phyloP scores from a whole-genome alignment of 1,140 invertebrate genomes.

The Ips typographus region DNA sequence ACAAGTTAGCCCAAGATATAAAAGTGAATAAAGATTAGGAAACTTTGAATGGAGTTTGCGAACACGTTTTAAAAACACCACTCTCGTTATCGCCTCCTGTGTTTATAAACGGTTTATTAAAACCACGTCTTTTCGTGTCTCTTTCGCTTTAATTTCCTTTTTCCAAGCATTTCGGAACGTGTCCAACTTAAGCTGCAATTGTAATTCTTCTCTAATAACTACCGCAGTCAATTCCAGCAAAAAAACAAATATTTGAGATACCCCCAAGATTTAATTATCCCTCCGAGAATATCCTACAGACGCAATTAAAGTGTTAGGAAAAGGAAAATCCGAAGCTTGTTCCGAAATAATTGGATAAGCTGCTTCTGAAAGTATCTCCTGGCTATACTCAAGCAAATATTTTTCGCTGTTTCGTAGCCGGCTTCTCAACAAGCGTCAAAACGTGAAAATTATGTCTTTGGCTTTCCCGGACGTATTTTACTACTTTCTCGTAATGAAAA shows the following conservation, averaged over 20 bases:
- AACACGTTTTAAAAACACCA: constrained; percentile 18
- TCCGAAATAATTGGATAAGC: constrained; percentile 27
- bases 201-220: no score
- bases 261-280: constrained; percentile 19
- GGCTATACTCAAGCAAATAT: constrained; percentile 14
- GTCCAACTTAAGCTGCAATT: no score
- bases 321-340: constrained; percentile 17
- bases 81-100: constrained; percentile 15
- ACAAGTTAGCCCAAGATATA: constrained; percentile 11
- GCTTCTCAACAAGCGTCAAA: constrained; percentile 21
- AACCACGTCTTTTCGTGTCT: constrained; percentile 1
- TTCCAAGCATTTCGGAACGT: neutral
- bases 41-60: constrained; percentile 11
- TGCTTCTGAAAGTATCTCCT: constrained; percentile 24
- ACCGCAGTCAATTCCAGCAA: neutral
- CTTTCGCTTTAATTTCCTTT: neutral
- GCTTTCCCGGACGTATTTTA: neutral
- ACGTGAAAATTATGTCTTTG: constrained; percentile 13
- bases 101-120: constrained; percentile 23
- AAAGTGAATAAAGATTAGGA: constrained; percentile 21
- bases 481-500: constrained; percentile 4
- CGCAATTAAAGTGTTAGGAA: constrained; percentile 24
- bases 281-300: constrained; percentile 7
- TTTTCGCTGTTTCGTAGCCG: constrained; percentile 24
- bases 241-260: constrained; percentile 2